Conservation (phyloP, 2,888 invertebrate genomes). For the Encarsia formosa region DNA sequence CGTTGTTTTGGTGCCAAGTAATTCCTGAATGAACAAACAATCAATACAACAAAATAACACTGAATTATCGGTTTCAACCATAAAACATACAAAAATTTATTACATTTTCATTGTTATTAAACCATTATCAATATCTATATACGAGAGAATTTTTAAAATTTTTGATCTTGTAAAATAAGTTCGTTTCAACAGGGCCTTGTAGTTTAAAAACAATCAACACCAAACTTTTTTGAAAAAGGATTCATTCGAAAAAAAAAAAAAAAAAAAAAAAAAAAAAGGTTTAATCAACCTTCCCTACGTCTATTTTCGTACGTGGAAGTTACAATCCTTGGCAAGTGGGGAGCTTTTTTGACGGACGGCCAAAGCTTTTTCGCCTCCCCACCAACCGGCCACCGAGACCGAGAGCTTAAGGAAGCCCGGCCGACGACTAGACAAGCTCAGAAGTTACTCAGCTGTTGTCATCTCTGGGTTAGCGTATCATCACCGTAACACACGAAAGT, state of each 20-base stretch:
- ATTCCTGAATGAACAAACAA: too few species aligned
- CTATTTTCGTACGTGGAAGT: slow-evolving; percentile 8
- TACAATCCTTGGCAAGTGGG: not conserved
- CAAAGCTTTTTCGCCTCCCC: not conserved
- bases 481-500: not conserved
- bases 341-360: slow-evolving; percentile 12
- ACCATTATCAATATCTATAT: too few species aligned
- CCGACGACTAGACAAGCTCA: not conserved
- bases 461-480: not conserved
- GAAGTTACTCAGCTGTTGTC: not conserved
- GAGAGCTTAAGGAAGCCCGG: not conserved
- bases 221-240: not conserved
- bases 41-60: too few species aligned
- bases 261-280: not conserved
- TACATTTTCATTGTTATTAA: too few species aligned
- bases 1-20: too few species aligned
- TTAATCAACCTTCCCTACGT: slow-evolving; percentile 3
- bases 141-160: too few species aligned
- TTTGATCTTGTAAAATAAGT: too few species aligned
- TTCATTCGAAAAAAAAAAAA: not conserved
- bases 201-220: not conserved
- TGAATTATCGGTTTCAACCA: too few species aligned
- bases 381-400: not conserved
- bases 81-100: too few species aligned
- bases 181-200: too few species aligned